These are phyloP conservation scores for Poeciliopsis presidionis DNA, from an alignment of 2,797 vertebrate species.

Conservation along the genomic window DNA sequence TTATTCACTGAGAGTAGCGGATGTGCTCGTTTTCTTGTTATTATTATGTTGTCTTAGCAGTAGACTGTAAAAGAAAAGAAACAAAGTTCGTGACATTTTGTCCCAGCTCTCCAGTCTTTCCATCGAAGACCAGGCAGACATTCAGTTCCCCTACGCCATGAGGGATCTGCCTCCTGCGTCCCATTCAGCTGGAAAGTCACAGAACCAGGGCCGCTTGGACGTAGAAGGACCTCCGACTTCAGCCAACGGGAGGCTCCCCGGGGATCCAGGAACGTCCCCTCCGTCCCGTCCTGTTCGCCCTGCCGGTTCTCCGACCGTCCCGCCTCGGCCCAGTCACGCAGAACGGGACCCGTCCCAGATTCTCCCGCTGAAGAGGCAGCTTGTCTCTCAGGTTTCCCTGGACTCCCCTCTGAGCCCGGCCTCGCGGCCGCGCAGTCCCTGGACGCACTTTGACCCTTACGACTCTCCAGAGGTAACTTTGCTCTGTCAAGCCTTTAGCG, in stretches of 20 bases:
- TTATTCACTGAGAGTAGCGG: neutral
- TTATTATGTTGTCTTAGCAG: neutral
- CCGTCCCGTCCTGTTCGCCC: conserved; percentile 15
- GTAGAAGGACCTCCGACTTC: conserved; percentile 27
- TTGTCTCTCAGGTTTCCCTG: conserved; percentile 76
- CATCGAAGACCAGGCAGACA: conserved; percentile 85
- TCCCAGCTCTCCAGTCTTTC: conserved; percentile 75
- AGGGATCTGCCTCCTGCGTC: conserved; percentile 72
- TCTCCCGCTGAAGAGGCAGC: conserved; percentile 51
- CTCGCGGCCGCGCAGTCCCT: conserved; percentile 86
- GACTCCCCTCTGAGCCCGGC: conserved; percentile 82
- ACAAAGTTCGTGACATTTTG: conserved; percentile 6
- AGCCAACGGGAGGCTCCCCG: conserved; percentile 39
- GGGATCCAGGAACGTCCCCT: conserved; percentile 40
- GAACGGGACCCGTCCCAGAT: conserved; percentile 39
- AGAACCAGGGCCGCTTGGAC: conserved; percentile 27
- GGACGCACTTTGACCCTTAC: conserved; percentile 90
- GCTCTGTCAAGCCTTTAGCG: neutral
- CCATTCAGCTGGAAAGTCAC: conserved; percentile 34
- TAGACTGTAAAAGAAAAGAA: neutral
- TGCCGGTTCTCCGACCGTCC: conserved; percentile 29
- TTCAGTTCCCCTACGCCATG: conserved; percentile 85
- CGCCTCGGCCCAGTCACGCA: conserved; percentile 44
- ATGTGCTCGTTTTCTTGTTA: neutral
- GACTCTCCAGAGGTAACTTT: conserved; percentile 89